phyloP scores from a whole-genome alignment of 2,888 invertebrate genomes.

The Chymomyza procnemis region DNA sequence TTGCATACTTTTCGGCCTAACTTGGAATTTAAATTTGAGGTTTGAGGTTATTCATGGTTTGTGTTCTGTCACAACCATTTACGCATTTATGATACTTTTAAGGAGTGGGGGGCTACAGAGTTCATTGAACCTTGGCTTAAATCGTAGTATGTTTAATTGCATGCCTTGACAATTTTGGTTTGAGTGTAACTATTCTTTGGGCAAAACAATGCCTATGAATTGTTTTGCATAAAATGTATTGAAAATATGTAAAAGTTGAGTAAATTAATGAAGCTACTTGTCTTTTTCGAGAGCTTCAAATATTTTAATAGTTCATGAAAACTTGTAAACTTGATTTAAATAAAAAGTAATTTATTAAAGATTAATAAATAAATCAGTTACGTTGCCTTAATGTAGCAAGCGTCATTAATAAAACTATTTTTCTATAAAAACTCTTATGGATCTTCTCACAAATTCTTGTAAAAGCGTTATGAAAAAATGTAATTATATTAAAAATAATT shows the following conservation, averaged over 20 bases:
- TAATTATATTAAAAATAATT: no score
- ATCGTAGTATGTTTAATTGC: not conserved
- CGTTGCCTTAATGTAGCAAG: no score
- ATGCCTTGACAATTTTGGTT: not conserved
- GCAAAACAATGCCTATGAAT: not conserved
- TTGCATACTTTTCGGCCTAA: conserved; percentile 29
- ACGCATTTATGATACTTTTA: not conserved
- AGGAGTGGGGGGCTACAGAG: conserved; percentile 1
- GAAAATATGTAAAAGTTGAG: no score
- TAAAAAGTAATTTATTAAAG: no score
- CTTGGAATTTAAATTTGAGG: not conserved
- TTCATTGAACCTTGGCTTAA: conserved; percentile 43
- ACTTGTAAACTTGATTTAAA: no score
- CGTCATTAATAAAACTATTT: no score
- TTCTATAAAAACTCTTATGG: no score
- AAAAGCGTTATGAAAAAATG: no score
- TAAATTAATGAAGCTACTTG: not conserved
- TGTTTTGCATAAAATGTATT: not conserved
- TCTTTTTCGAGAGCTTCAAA: no score
- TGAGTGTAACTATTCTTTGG: conserved; percentile 18
- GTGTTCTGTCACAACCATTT: not conserved
- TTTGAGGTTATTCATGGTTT: not conserved
- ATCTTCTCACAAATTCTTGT: no score
- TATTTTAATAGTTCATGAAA: not conserved
- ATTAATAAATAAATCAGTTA: no score